Evolutionary conservation across 2,797 vertebrate genomes (phyloP).

Genomic region (Xyrichtys novacula): DNA sequence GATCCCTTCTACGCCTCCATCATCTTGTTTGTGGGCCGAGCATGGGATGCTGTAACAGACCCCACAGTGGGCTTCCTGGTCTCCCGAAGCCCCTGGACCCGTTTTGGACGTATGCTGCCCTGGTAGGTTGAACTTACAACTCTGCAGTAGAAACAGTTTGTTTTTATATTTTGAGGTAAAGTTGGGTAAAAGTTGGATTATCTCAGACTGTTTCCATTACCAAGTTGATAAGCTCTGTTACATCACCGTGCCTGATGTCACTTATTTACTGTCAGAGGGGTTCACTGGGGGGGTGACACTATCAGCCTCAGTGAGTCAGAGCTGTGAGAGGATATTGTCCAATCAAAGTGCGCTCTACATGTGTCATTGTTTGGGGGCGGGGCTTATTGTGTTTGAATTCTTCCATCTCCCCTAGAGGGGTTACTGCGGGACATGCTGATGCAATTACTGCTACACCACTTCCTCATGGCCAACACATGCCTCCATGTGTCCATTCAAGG

Average conservation of each 20-base stretch:
- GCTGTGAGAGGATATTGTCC: conserved; percentile 17
- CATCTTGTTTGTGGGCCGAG: conserved; percentile 94
- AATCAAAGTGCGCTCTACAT: not conserved
- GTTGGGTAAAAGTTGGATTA: not conserved
- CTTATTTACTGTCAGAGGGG: not conserved
- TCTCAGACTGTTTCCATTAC: not conserved
- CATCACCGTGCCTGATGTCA: not conserved
- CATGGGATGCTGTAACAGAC: conserved; percentile 96
- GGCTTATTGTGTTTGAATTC: not conserved
- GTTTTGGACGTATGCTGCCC: conserved; percentile 93
- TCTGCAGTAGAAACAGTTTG: not conserved
- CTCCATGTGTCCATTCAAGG: not conserved
- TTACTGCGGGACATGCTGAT: conserved; percentile 33
- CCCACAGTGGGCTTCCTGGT: conserved; percentile 96
- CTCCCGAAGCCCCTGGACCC: conserved; percentile 93
- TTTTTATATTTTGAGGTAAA: not conserved
- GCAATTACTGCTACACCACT: conserved; percentile 18
- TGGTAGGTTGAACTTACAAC: conserved; percentile 85
- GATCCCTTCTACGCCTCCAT: conserved; percentile 95
- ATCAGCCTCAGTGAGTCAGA: not conserved
- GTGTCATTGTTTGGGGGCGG: conserved; percentile 52
- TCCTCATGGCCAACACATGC: conserved; percentile 11
- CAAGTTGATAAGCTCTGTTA: not conserved
- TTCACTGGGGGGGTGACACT: not conserved
- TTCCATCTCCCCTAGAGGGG: conserved; percentile 3